Evolutionary conservation across 2,797 vertebrate genomes (phyloP).

Genomic region (Diglossa cyanea): DNA sequence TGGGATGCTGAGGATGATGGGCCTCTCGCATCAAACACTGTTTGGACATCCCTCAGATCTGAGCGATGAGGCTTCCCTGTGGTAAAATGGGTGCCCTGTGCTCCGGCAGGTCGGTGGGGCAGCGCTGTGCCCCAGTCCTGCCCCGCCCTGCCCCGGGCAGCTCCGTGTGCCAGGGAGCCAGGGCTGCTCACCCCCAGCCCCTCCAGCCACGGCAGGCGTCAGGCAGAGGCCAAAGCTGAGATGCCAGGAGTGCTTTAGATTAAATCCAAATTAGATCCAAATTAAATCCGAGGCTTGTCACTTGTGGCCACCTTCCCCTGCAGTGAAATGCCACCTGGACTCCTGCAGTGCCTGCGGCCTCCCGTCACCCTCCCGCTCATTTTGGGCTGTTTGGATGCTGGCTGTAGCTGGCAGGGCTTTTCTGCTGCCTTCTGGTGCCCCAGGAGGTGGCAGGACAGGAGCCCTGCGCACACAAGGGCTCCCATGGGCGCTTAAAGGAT

Average conservation of each 20-base stretch:
- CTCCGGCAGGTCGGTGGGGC: background rate
- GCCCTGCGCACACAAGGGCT: rapidly evolving
- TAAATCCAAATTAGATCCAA: background rate
- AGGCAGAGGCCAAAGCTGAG: background rate
- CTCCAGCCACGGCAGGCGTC: background rate
- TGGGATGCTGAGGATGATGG: background rate
- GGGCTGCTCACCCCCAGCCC: background rate
- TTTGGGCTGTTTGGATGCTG: background rate
- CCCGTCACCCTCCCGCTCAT: rapidly evolving
- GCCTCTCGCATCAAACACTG: background rate
- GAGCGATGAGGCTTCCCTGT: background rate
- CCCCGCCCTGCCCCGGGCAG: background rate
- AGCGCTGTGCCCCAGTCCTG: background rate
- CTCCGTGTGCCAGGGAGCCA: background rate
- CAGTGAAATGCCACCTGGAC: background rate
- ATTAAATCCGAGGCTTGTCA: background rate
- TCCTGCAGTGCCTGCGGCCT: background rate
- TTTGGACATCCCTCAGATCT: too few species aligned
- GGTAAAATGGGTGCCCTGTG: background rate
- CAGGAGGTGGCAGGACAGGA: rapidly evolving
- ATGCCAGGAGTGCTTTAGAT: background rate
- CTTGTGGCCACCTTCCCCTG: background rate
- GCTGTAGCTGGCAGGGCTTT: background rate
- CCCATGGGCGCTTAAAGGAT: rapidly evolving
- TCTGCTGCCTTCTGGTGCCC: background rate